A percentile compares a stretch with the other conserved stretches of the same genome.
phyloP scores from a whole-genome alignment of 1,140 invertebrate genomes.

The Hyposmocoma kahamanoa region DNA sequence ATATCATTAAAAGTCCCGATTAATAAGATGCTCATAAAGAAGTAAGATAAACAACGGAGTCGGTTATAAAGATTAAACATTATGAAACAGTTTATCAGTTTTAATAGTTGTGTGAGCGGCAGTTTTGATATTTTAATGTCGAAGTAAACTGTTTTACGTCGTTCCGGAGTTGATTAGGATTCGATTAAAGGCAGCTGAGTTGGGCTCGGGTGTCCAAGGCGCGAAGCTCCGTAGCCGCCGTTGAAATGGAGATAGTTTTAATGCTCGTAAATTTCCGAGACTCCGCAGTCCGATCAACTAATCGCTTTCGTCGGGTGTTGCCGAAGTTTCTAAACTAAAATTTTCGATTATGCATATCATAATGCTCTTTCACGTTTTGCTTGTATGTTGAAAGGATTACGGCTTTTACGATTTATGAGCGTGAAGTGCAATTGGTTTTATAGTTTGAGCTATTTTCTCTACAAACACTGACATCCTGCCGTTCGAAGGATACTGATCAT shows the following conservation, averaged over 20 bases:
- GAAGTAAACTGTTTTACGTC: constrained; percentile 53
- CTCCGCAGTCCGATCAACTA: constrained; percentile 45
- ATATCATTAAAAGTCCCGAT: neutral
- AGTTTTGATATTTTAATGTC: constrained; percentile 60
- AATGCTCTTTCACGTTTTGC: too few relatives aligned
- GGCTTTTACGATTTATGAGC: too few relatives aligned
- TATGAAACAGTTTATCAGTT: constrained; percentile 40
- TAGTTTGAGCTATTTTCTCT: too few relatives aligned
- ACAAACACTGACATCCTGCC: too few relatives aligned
- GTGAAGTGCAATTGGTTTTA: too few relatives aligned
- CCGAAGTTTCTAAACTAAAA: constrained; percentile 42
- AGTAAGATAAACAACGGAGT: constrained; percentile 2
- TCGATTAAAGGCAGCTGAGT: constrained; percentile 39
- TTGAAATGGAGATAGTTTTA: constrained; percentile 66
- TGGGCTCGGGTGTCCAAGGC: constrained; percentile 32
- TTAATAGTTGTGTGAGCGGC: constrained; percentile 39
- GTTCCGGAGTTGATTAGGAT: constrained; percentile 56
- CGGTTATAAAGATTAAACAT: constrained; percentile 28
- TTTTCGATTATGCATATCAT: constrained; percentile 22
- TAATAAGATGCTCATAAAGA: constrained; percentile 14
- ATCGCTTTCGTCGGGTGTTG: constrained; percentile 44
- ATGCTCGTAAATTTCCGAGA: constrained; percentile 62
- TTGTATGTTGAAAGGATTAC: too few relatives aligned
- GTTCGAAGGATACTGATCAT: too few relatives aligned
- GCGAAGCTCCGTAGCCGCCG: constrained; percentile 36